phyloP scores from a whole-genome alignment of 2,113 vertebrate genomes.

The Tupaia chinensis region DNA sequence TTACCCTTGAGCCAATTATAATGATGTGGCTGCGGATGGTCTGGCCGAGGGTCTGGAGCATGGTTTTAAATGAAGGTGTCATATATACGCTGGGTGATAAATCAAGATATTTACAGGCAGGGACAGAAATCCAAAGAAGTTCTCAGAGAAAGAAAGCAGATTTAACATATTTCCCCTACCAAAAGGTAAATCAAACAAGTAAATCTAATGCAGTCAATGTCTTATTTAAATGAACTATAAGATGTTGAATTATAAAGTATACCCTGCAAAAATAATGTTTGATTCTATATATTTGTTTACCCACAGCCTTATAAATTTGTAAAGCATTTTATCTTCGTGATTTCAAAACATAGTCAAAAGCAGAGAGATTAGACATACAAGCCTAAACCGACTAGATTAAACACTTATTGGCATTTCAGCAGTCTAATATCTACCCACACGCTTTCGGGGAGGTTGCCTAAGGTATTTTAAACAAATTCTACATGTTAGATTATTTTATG shows the following conservation, averaged over 20 bases:
- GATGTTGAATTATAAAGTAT: background rate
- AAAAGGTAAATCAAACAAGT: background rate
- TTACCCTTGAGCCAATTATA: background rate
- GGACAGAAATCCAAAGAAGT: slow-evolving; percentile 15
- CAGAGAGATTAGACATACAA: background rate
- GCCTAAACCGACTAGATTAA: background rate
- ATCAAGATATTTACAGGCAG: slow-evolving; percentile 8
- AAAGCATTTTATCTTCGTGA: background rate
- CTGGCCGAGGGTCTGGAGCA: background rate
- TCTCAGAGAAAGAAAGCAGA: background rate
- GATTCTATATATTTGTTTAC: background rate
- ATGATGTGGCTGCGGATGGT: background rate
- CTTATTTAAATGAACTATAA: background rate
- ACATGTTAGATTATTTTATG: background rate
- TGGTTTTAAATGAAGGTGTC: slow-evolving; percentile 31
- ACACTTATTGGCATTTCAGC: slow-evolving; percentile 9
- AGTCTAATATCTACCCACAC: background rate
- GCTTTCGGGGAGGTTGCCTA: background rate
- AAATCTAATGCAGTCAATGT: background rate
- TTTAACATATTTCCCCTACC: background rate
- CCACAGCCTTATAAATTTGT: background rate
- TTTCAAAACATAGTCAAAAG: slow-evolving; percentile 1
- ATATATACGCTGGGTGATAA: background rate
- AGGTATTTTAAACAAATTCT: background rate
- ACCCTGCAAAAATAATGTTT: background rate